Percentiles rank a stretch among this genome's conserved stretches.
Conservation (phyloP, 2,113 vertebrate species). For the Cyanistes caeruleus region DNA sequence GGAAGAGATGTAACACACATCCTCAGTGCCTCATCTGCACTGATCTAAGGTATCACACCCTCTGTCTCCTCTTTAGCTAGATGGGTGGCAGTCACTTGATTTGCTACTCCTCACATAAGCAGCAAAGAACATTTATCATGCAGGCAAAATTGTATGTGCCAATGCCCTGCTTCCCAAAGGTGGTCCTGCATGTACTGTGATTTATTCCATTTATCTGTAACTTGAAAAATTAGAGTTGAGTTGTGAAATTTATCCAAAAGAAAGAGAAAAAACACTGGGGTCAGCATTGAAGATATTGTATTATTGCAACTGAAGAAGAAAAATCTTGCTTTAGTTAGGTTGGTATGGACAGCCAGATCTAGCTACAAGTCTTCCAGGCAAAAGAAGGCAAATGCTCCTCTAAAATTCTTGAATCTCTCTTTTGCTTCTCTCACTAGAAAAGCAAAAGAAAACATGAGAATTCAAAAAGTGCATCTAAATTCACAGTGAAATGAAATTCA, state of each 20-base stretch:
- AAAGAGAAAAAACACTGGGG: neutral
- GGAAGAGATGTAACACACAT: neutral
- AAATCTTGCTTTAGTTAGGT: neutral
- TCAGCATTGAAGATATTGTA: neutral
- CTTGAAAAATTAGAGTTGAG: neutral
- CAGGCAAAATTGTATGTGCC: neutral
- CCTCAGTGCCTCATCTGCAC: neutral
- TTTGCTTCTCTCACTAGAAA: neutral
- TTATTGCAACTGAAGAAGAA: neutral
- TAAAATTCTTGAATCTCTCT: neutral
- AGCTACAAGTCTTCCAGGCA: neutral
- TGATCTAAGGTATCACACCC: no score
- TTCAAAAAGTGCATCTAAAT: neutral
- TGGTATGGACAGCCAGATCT: neutral
- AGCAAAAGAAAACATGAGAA: neutral
- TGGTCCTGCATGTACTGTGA: neutral
- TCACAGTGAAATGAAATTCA: neutral
- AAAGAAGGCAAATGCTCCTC: neutral
- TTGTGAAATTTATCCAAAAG: neutral
- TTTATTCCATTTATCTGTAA: neutral
- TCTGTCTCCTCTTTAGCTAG: neutral
- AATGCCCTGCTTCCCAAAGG: neutral
- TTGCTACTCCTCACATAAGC: neutral
- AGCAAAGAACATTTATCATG: neutral
- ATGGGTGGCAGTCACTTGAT: neutral